A percentile compares a stretch with the other conserved stretches of the same genome.
These are phyloP conservation scores for Leptinotarsa lineolata DNA, from an alignment of 1,140 invertebrate genomes.

Conservation along the genomic window DNA sequence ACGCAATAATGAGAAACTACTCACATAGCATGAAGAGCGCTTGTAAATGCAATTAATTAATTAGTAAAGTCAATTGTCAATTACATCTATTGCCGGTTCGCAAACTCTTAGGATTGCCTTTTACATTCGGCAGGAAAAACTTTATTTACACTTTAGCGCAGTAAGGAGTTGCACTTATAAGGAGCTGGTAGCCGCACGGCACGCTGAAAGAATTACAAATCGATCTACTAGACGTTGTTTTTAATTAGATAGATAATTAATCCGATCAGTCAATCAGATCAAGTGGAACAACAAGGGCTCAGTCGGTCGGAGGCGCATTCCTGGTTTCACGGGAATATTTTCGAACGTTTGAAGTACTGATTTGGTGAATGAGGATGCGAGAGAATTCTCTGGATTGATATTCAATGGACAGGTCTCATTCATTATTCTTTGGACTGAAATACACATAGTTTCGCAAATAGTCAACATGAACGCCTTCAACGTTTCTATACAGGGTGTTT, in stretches of 20 bases:
- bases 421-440: no score
- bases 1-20: conserved; percentile 29
- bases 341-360: conserved; percentile 21
- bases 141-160: conserved; percentile 45
- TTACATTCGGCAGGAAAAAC: conserved; percentile 41
- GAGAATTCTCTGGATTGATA: conserved; percentile 1
- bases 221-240: conserved; percentile 21
- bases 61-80: conserved; percentile 47
- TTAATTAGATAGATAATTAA: conserved; percentile 37
- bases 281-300: conserved; percentile 21
- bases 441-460: no score
- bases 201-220: conserved; percentile 32
- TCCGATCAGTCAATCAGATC: conserved; percentile 41
- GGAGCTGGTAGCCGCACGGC: conserved; percentile 17
- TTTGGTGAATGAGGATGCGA: conserved; percentile 16
- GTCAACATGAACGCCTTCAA: no score
- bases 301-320: conserved; percentile 5
- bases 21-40: conserved; percentile 31
- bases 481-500: no score
- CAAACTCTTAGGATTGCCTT: conserved; percentile 33
- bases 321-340: conserved; percentile 17
- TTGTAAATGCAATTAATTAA: conserved; percentile 45
- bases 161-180: conserved; percentile 32
- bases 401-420: neutral
- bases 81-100: conserved; percentile 40